These are phyloP conservation scores for Morpho achilles DNA, from an alignment of 2,888 invertebrate genomes.

Conservation along the genomic window DNA sequence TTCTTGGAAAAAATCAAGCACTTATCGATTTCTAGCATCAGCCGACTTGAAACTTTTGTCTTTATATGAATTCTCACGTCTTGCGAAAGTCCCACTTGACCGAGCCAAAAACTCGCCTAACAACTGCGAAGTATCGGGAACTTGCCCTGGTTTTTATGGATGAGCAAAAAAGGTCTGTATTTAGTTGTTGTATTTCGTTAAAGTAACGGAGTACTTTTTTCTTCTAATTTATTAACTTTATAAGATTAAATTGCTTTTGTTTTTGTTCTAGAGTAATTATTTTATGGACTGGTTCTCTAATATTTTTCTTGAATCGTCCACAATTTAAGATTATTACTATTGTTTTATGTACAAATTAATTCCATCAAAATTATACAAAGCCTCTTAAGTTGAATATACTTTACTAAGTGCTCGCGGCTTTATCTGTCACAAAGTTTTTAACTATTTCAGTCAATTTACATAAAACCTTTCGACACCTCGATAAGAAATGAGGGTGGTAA, in stretches of 20 bases:
- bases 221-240: neutral
- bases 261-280: neutral
- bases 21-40: slow-evolving; percentile 20
- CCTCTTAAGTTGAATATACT: too few species aligned
- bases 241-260: neutral
- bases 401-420: too few species aligned
- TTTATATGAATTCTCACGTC: slow-evolving; percentile 29
- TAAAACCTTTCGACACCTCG: too few species aligned
- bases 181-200: slow-evolving; percentile 1
- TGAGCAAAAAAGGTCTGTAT: slow-evolving; percentile 22
- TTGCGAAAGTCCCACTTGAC: slow-evolving; percentile 28
- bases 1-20: slow-evolving; percentile 16
- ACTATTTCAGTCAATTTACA: too few species aligned
- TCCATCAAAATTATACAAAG: too few species aligned
- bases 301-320: too few species aligned
- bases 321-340: too few species aligned
- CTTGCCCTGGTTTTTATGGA: slow-evolving; percentile 28
- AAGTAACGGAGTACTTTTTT: neutral
- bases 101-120: slow-evolving; percentile 28
- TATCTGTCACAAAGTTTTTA: too few species aligned
- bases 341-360: too few species aligned
- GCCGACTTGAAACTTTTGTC: slow-evolving; percentile 27
- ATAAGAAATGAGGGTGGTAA: too few species aligned
- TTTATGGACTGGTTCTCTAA: too few species aligned
- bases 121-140: slow-evolving; percentile 27